Evolutionary conservation across 2,888 invertebrate genomes (phyloP).

Genomic region (Pandemis heparana): DNA sequence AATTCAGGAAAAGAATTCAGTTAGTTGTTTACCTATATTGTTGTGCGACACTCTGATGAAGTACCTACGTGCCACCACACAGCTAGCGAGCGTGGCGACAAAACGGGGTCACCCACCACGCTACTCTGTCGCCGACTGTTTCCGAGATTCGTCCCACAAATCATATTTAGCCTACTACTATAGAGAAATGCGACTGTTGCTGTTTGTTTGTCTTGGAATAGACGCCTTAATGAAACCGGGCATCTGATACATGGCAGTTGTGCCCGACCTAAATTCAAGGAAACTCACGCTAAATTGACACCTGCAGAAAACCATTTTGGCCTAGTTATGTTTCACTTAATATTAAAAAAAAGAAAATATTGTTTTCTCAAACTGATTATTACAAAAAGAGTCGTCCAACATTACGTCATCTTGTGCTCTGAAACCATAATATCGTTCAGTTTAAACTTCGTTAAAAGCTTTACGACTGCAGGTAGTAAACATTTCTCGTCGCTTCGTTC

Average conservation of each 20-base stretch:
- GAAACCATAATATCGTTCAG: slow-evolving; percentile 15
- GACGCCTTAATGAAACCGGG: slow-evolving; percentile 67
- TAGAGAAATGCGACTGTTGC: slow-evolving; percentile 71
- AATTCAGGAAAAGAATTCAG: not conserved
- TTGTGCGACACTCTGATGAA: slow-evolving; percentile 1
- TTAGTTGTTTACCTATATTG: slow-evolving; percentile 18
- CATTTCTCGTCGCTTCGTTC: slow-evolving; percentile 10
- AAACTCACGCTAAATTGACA: slow-evolving; percentile 36
- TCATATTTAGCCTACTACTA: slow-evolving; percentile 76
- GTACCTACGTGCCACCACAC: not conserved
- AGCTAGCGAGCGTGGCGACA: slow-evolving; percentile 33
- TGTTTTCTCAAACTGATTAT: not conserved
- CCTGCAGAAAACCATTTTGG: slow-evolving; percentile 24
- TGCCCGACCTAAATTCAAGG: slow-evolving; percentile 61
- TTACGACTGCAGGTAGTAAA: slow-evolving; percentile 23
- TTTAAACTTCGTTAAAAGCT: slow-evolving; percentile 31
- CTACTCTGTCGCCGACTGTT: slow-evolving; percentile 64
- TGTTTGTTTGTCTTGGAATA: slow-evolving; percentile 71
- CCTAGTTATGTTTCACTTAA: slow-evolving; percentile 20
- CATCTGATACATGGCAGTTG: slow-evolving; percentile 64
- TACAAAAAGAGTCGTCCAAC: not conserved
- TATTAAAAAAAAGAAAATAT: not conserved
- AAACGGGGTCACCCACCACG: slow-evolving; percentile 48
- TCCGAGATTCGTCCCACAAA: slow-evolving; percentile 74
- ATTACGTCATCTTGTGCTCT: slow-evolving; percentile 20